phyloP scores from a whole-genome alignment of 2,888 invertebrate genomes.

The Drosophila conformis region DNA sequence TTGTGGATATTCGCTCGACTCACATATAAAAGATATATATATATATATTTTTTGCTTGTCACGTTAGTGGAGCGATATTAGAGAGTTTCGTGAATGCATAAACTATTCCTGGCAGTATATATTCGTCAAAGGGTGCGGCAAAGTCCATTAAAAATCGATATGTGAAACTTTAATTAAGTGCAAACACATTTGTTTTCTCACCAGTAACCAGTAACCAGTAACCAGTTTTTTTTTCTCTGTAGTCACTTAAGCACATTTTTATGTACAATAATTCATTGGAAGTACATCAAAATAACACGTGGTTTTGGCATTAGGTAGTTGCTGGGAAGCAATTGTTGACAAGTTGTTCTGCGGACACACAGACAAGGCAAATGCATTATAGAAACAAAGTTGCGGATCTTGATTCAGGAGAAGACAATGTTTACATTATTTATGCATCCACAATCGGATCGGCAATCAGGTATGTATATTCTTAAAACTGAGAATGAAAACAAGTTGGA shows the following conservation, averaged over 20 bases:
- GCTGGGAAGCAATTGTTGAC: not conserved
- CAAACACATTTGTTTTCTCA: not conserved
- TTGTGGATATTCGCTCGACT: slow-evolving; percentile 25
- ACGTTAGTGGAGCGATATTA: not conserved
- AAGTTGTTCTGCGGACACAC: not conserved
- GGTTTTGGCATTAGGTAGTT: not conserved
- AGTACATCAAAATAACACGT: not conserved
- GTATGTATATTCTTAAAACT: not conserved
- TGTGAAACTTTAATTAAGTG: not conserved
- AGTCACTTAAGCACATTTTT: not conserved
- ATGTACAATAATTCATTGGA: not conserved
- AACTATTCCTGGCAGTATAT: not conserved
- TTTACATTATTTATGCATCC: not conserved
- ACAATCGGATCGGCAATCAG: not conserved
- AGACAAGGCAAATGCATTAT: not conserved
- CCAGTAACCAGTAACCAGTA: not conserved
- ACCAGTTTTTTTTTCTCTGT: not conserved
- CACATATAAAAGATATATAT: not conserved
- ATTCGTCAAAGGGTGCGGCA: too few species aligned
- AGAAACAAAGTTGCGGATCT: not conserved
- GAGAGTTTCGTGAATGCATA: not conserved
- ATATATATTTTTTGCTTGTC: slow-evolving; percentile 6
- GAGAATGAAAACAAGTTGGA: not conserved
- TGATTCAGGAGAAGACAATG: not conserved
- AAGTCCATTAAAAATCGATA: not conserved